Base-by-base conservation (phyloP, 2,113 vertebrate species). In the Sinosuthora webbiana region DNA sequence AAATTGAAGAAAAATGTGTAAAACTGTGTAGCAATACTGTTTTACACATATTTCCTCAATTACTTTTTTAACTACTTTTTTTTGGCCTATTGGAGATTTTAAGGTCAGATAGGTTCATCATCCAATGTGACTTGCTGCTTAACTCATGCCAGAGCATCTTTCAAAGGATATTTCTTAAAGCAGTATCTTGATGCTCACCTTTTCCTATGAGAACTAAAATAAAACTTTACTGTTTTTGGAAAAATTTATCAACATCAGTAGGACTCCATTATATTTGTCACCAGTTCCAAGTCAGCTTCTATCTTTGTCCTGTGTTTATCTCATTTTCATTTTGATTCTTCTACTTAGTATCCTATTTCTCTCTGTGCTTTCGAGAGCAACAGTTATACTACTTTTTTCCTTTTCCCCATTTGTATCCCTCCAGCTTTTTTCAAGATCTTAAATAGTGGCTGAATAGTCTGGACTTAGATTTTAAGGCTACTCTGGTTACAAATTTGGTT, bases 251-350 rank as follows among this genome's bases (percentile, higher is more conserved):
- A 74, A 39, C 53, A 76, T 31, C 64, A 63, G 65, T 2, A 79
- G 39, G 28, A 65, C 64, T 41, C 35, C 45, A 39, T 52, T 90
- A 31, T 27, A 44, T 15, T n/a, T 56, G 62, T 80, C 87, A 86
- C 45, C 22, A 0, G 37, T 83, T 90, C 41, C 3, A 3, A 83
- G 44, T 76, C 70, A 92, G 23, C 47, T 97, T 92, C 91, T 23
- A 50, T 91, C 49, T 77, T 44, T 73, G 20, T 57, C 35, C 65
- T 92, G 3, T 65, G 49, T 65, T 59, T 74, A 49, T 75, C 68
- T 87, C 59, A 87, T 94, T 95, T 97, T 93, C 18, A 93, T 79
- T 87, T 64, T 68, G 53, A 30, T 83, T 53, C 59, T 71, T 94
- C 27, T 64, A 15, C 42, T 79, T 65, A 42, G 25, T 55, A 49